phyloP scores from a whole-genome alignment of 2,797 vertebrate species.

The Lithobates pipiens region DNA sequence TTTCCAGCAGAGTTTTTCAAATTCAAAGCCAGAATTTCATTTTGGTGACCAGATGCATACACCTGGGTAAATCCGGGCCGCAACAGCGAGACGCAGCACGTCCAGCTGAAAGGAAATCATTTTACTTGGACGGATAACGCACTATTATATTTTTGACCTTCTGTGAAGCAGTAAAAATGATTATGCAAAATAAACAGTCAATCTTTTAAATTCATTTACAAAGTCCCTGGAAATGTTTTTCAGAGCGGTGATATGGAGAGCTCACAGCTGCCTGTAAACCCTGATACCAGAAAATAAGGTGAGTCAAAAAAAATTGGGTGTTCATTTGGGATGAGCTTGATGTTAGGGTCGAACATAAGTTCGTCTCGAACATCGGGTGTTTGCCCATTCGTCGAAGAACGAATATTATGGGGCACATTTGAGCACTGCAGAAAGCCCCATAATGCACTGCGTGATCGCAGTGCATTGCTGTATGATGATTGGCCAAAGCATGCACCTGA shows the following conservation, averaged over 20 bases:
- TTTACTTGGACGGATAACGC: neutral
- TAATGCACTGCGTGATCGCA: no score
- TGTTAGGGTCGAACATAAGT: no score
- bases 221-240: neutral
- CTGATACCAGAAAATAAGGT: neutral
- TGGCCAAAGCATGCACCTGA: no score
- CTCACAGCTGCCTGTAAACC: neutral
- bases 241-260: neutral
- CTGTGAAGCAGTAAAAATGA: slow-evolving; percentile 23
- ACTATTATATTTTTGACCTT: slow-evolving; percentile 35
- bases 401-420: no score
- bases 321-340: neutral
- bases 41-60: slow-evolving; percentile 10
- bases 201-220: neutral
- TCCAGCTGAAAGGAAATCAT: neutral
- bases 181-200: slow-evolving; percentile 17
- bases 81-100: neutral
- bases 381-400: no score
- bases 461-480: no score
- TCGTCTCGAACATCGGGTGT: no score
- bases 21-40: slow-evolving; percentile 5
- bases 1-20: slow-evolving; percentile 2
- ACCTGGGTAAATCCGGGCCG: slow-evolving; percentile 23
- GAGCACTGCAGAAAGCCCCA: no score
- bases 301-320: neutral